Base-by-base conservation (phyloP, 2,888 invertebrate species). In the Rapana venosa region DNA sequence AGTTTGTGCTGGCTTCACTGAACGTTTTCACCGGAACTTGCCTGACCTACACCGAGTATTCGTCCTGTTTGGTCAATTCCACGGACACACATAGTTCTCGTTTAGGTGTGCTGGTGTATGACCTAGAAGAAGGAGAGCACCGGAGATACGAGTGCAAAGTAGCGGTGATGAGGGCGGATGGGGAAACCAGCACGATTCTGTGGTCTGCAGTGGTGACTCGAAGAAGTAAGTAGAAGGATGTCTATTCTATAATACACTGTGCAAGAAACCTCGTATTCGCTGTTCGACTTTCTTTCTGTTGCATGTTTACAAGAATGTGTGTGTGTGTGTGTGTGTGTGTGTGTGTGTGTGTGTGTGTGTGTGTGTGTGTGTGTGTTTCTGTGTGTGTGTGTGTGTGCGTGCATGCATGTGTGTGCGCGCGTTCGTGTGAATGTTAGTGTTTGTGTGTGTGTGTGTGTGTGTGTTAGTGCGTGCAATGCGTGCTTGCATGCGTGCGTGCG, bases 31-130 rank as follows among this genome's bases (percentile, higher is more conserved):
- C 88, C 2, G 58, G 35, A 8, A 70, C 35, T n/a, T 88, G 88
- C 61, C 58, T 66, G 36, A 88, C 88, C 47, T 88, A 81, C 70
- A 81, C 61, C 5, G 88, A 66, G 20, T 88, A 81, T 70, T 61
- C 88, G 1, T 87, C 87, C 35, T 87, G 87, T 58, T 5, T 36
- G 6, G 70, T 87, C 20, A 70, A 87, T 26, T 66, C 87, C 35
- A 35, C 66, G 20, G 66, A 87, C 87, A 87, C 87, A 35, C 87
- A 70, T 35, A 87, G 20, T 15, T 87, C 87, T 35, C 87, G 87
- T 87, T 30, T 66, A 35, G 66, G 87, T 66, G 66, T 87, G 32
- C 66, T 87, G 61, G 87, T 87, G 35, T 58, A 58, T 36, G 88
- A 88, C 56, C 22, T 85, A 77, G 58, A 74, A 56, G 85, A 36